Evolutionary conservation across 1,140 invertebrate species (phyloP), one percentile per base, ranked within the genome.

Genomic region (Caenorhabditis inopinata): DNA sequence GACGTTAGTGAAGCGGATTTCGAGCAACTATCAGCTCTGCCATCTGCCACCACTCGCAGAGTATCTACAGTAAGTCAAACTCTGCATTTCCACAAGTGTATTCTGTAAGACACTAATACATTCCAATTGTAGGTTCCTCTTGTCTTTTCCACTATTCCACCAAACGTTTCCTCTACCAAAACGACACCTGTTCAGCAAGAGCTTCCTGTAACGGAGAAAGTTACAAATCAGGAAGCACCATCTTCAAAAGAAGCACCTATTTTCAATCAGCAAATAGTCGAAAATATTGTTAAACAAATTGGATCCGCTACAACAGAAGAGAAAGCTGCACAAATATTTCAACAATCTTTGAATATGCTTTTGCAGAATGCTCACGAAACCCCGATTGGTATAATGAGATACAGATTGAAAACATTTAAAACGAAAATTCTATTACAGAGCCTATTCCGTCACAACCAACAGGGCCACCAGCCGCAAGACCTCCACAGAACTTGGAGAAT

Each of bases 341-440:
- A 68, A 18, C 58, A 68, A 68, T 68, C 58, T 38, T 21, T 68
- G 58, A 68, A 68, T 32, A 68, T 38, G 12, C 58, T 53, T 53
- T 78, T 51, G 76, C 42, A 78, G 32, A 49, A 78, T 68, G 76
- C 53, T 23, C 32, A 62, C 21, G 25, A 78, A 35, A 62, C 62
- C 14, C 45, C 76, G 46, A 78, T 47, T 46, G 76, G 76, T 77
- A 77, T 0, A 3, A n/a, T 0, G 5, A 23, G 16, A 29, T 32
- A 32, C 12, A 12, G n/a, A n/a, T n/a, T n/a, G n/a, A n/a, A 16
- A 29, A 76, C 11, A n/a, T 76, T 49, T 2, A 49, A 1, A 18
- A 21, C 6, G 23, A 45, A 18, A 0, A 21, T 11, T 1, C 5
- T 21, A n/a, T 42, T 68, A 9, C 32, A 68, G 58, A 68, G n/a